Evolutionary conservation across 2,797 vertebrate species (phyloP), one percentile per base, ranked within the genome.

Genomic region (Danio albolineatus): DNA sequence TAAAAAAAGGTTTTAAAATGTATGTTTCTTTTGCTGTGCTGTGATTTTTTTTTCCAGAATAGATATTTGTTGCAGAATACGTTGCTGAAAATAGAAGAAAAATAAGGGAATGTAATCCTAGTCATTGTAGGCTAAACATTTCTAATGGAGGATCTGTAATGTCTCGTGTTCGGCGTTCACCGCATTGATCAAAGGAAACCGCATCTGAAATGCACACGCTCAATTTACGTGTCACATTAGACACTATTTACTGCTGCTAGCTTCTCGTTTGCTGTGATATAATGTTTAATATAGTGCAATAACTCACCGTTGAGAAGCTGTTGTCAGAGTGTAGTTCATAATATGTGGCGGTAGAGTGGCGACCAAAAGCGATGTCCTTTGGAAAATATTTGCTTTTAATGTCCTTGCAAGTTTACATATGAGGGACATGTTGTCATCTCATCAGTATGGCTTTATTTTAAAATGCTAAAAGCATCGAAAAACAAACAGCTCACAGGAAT

Each of bases 121-220:
- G 44, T 61, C 17, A 51, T 49, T 62, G 66, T 17, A 59, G 28
- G 51, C 53, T 38, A 67, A 77, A 59, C 44, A 78, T 51, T 28
- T 53, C 17, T 28, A 71, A 60, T 78, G 44, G 54, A 61, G 17
- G 44, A 49, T 51, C 38, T 78, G 57, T 61, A 53, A 57, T 71
- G 66, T 62, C 46, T 71, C 46, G 17, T 71, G 66, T 73, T 78
- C 9, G 13, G 66, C 14, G 0, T 77, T 59, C 43, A 5, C 43
- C 10, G 10, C 48, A 79, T 79, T 79, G 67, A 79, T 79, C 76
- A 79, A 71, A 79, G 57, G 7, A 79, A 78, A 79, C 57, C 3
- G 10, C 57, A 17, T 71, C 38, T 71, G 48, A 71, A 71, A 62
- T 62, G 76, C 76, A 44, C 10, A 43, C 14, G 38, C 66, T 79